phyloP scores from a whole-genome alignment of 2,888 invertebrate genomes.

The Tortricodes alternella region DNA sequence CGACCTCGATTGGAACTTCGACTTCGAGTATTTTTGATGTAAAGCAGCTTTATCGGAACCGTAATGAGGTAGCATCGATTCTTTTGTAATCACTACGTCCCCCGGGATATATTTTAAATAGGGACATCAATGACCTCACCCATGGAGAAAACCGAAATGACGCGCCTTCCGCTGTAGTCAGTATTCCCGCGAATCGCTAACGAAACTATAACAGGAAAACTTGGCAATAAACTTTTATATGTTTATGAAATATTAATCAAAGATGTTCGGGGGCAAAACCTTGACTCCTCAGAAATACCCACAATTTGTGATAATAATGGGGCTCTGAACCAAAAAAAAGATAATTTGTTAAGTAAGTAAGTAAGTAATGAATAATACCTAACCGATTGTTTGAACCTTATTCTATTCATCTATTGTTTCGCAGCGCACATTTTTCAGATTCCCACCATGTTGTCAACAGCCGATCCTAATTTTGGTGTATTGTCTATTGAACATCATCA shows the following conservation, averaged over 20 bases:
- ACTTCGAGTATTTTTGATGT: too few species aligned
- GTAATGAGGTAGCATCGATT: too few species aligned
- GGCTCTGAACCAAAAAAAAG: background rate
- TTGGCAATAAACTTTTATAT: background rate
- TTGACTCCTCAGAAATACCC: too few species aligned
- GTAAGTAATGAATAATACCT: slow-evolving; percentile 3
- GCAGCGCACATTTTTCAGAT: slow-evolving; percentile 57
- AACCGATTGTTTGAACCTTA: slow-evolving; percentile 18
- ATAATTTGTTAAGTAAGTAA: slow-evolving; percentile 12
- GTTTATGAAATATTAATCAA: too few species aligned
- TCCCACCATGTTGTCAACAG: slow-evolving; percentile 47
- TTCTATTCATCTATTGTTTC: slow-evolving; percentile 59
- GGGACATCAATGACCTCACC: background rate
- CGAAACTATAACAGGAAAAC: background rate
- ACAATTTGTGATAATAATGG: background rate
- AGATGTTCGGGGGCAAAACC: too few species aligned
- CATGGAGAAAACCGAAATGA: background rate
- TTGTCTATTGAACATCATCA: slow-evolving; percentile 64
- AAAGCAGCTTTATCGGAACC: too few species aligned
- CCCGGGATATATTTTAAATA: background rate
- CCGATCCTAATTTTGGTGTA: slow-evolving; percentile 67
- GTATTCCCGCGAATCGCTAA: background rate
- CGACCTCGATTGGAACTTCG: too few species aligned
- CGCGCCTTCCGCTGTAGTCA: background rate
- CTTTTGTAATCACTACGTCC: background rate